Percentiles rank a stretch among this genome's conserved stretches.
Conservation (phyloP, 2,113 vertebrate genomes). For the Aythya baeri region DNA sequence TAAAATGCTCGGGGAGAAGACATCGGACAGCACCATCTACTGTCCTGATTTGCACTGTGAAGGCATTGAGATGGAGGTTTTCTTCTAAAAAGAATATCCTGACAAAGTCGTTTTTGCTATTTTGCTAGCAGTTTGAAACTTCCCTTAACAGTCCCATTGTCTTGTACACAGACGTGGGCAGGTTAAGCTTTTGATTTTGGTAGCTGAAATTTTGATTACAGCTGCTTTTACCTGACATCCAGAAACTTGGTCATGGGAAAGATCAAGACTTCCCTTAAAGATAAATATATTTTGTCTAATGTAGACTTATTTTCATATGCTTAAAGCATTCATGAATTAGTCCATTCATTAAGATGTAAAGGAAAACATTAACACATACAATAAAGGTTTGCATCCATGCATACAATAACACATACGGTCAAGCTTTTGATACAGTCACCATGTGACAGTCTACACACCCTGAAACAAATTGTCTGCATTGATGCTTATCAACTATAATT, state of each 20-base stretch:
- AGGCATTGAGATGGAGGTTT: neutral
- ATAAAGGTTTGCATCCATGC: too few relatives aligned
- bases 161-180: neutral
- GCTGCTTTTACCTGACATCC: neutral
- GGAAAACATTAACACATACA: neutral
- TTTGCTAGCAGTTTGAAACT: neutral
- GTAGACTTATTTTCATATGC: neutral
- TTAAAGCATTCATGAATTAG: neutral
- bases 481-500: neutral
- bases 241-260: neutral
- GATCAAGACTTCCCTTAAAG: neutral
- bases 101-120: neutral
- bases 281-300: neutral
- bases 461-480: neutral
- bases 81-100: neutral
- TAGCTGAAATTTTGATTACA: neutral
- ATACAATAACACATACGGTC: too few relatives aligned
- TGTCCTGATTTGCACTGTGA: neutral
- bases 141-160: neutral
- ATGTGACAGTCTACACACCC: neutral
- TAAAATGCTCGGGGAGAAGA: neutral
- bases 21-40: constrained; percentile 70
- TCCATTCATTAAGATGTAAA: neutral
- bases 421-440: neutral
- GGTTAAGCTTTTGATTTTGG: accelerated